phyloP scores from a whole-genome alignment of 1,140 invertebrate species.

The Acromyrmex charruanus region DNA sequence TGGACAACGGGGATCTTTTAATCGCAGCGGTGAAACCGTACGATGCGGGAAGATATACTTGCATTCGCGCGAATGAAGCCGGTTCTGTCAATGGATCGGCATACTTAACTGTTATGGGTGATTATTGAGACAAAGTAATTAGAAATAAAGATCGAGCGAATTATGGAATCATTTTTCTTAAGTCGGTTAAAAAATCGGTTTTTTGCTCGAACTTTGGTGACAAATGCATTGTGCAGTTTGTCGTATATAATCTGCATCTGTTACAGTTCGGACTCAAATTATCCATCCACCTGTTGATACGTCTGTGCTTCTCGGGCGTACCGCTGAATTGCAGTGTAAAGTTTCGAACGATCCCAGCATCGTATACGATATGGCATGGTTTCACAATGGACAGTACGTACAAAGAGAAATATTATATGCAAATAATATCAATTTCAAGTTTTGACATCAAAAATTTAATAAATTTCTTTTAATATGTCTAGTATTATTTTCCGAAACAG shows the following conservation, averaged over 20 bases:
- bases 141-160: background rate
- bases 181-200: background rate
- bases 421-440: background rate
- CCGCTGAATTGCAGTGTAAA: slow-evolving; percentile 96
- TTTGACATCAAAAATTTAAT: slow-evolving; percentile 2
- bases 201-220: background rate
- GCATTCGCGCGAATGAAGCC: slow-evolving; percentile 95
- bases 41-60: slow-evolving; percentile 96
- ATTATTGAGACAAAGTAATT: slow-evolving; percentile 60
- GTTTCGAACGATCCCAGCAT: slow-evolving; percentile 96
- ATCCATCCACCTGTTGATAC: slow-evolving; percentile 96
- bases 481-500: background rate
- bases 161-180: background rate
- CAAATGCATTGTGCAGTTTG: background rate
- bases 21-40: slow-evolving; percentile 93
- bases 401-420: background rate
- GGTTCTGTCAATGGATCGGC: slow-evolving; percentile 94
- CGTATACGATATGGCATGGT: slow-evolving; percentile 97
- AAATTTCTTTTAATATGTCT: background rate
- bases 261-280: slow-evolving; percentile 95
- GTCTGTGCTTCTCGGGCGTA: slow-evolving; percentile 95
- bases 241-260: slow-evolving; percentile 31
- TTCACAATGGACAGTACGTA: slow-evolving; percentile 93
- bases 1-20: slow-evolving; percentile 94
- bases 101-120: slow-evolving; percentile 94